A percentile compares a stretch with the other conserved stretches of the same genome.
phyloP scores from a whole-genome alignment of 2,888 invertebrate genomes.

The Plutella xylostella region DNA sequence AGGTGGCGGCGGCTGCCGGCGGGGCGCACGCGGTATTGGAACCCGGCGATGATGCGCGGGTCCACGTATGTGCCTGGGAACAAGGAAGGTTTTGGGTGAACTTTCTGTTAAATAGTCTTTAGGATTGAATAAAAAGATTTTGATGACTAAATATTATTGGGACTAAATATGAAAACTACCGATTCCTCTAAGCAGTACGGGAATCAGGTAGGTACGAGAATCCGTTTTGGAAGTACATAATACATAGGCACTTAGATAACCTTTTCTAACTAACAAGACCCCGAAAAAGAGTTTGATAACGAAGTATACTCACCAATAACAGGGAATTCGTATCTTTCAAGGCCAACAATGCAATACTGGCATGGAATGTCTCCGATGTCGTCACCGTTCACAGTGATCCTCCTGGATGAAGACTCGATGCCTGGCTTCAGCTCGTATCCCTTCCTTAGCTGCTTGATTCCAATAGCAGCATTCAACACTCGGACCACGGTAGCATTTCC shows the following conservation, averaged over 20 bases:
- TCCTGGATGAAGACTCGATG: conserved; percentile 71
- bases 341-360: conserved; percentile 73
- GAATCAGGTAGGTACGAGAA: too few species aligned
- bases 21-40: conserved; percentile 77
- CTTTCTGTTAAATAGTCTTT: too few species aligned
- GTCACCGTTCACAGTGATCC: conserved; percentile 71
- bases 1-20: conserved; percentile 73
- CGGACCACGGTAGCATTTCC: conserved; percentile 64
- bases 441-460: conserved; percentile 61
- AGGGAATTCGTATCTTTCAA: conserved; percentile 76
- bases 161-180: too few species aligned
- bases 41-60: conserved; percentile 78
- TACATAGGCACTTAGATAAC: too few species aligned
- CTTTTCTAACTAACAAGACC: too few species aligned
- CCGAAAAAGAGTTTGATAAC: too few species aligned
- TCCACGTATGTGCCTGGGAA: conserved; percentile 77
- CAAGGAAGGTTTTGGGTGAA: too few species aligned
- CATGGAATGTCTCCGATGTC: conserved; percentile 76
- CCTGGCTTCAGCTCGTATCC: conserved; percentile 75
- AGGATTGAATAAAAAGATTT: too few species aligned
- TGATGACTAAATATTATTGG: too few species aligned
- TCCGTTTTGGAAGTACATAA: too few species aligned
- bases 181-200: too few species aligned
- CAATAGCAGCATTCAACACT: conserved; percentile 71
- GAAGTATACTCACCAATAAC: conserved; percentile 72